Evolutionary conservation across 2,113 vertebrate species (phyloP).

Genomic region (Poeciliopsis occidentalis): DNA sequence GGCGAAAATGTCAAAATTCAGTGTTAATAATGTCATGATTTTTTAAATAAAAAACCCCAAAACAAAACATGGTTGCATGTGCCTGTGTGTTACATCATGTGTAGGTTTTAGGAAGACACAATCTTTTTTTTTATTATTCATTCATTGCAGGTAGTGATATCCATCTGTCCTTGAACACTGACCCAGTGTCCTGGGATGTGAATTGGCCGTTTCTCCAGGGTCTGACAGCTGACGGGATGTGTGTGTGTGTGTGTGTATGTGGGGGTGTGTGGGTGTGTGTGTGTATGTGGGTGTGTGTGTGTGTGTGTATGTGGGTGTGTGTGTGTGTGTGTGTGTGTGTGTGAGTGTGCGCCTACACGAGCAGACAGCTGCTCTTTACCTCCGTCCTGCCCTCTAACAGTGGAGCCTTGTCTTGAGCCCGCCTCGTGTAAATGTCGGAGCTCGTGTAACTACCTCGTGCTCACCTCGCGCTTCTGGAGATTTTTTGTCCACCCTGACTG

Average conservation of each 20-base stretch:
- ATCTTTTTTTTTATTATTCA: constrained; percentile 34
- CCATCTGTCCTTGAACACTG: constrained; percentile 64
- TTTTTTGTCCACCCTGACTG: neutral
- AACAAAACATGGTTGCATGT: neutral
- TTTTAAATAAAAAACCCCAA: too few species aligned
- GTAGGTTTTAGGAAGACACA: constrained; percentile 30
- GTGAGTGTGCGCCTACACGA: constrained; percentile 1
- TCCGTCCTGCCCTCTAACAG: constrained; percentile 56
- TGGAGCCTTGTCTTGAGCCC: constrained; percentile 58
- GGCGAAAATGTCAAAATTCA: neutral
- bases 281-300: too few species aligned
- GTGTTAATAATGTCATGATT: too few species aligned
- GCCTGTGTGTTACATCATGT: constrained; percentile 5
- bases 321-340: too few species aligned
- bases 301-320: too few species aligned
- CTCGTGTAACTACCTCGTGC: constrained; percentile 42
- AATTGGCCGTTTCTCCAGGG: constrained; percentile 65
- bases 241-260: constrained; percentile 8
- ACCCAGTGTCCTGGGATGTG: constrained; percentile 70
- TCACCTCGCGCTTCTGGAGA: constrained; percentile 22
- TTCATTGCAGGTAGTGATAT: constrained; percentile 19
- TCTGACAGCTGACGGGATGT: constrained; percentile 66
- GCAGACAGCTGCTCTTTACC: constrained; percentile 66
- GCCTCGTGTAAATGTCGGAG: constrained; percentile 54
- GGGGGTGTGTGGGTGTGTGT: neutral